Conservation (phyloP, 2,888 invertebrate genomes). For the Antitype chi region DNA sequence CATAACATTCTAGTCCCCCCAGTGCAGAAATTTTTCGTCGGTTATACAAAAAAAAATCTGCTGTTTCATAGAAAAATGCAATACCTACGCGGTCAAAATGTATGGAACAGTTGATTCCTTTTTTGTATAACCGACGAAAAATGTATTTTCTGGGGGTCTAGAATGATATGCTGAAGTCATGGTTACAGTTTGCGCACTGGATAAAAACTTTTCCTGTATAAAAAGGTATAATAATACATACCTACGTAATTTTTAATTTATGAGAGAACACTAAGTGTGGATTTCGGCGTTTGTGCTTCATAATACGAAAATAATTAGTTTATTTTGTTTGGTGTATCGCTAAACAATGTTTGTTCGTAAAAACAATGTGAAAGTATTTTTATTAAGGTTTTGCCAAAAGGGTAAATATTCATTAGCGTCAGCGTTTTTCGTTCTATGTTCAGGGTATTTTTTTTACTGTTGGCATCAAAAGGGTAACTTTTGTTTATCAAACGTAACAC, state of each 20-base stretch:
- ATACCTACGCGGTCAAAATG: too few species aligned
- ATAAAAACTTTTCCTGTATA: too few species aligned
- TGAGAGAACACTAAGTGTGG: conserved; percentile 11
- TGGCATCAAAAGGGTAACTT: conserved; percentile 41
- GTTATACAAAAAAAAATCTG: too few species aligned
- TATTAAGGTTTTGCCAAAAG: conserved; percentile 52
- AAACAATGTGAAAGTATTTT: conserved; percentile 54
- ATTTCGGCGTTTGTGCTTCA: conserved; percentile 7
- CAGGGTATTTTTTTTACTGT: conserved; percentile 38
- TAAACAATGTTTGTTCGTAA: conserved; percentile 43
- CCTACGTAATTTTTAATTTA: conserved; percentile 18
- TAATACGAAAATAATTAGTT: conserved; percentile 31
- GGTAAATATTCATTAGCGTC: conserved; percentile 55
- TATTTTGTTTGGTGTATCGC: conserved; percentile 25
- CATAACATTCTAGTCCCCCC: too few species aligned
- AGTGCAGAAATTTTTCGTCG: too few species aligned
- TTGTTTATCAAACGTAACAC: conserved; percentile 47
- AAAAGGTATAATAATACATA: too few species aligned
- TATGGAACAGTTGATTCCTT: too few species aligned
- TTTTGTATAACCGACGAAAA: too few species aligned
- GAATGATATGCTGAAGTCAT: too few species aligned
- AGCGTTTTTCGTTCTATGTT: conserved; percentile 45
- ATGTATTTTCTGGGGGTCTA: too few species aligned
- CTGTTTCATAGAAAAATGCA: too few species aligned
- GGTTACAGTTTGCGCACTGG: too few species aligned